Evolutionary conservation across 2,888 invertebrate genomes (phyloP), one percentile per base, ranked within the genome.

Genomic region (Lasioglossum malachurum): DNA sequence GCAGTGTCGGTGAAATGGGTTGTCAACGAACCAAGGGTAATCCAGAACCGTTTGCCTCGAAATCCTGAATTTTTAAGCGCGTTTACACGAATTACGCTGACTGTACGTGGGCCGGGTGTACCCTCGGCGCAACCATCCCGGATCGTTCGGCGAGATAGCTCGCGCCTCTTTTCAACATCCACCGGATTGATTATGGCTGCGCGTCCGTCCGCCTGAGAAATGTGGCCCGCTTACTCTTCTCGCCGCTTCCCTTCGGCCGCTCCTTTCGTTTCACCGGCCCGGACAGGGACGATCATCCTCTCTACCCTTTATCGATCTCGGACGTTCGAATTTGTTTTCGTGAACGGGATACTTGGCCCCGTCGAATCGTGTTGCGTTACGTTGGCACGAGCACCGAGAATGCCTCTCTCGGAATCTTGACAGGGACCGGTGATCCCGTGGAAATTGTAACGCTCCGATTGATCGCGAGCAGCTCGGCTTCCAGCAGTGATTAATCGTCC

Each of bases 121-220:
- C 86, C 91, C 88, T 84, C 82, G 84, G 80, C 79, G 82, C 78
- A 85, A 88, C 86, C 84, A 74, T 90, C 82, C 84, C 81, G 91
- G 91, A 91, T 90, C 91, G 86, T 75, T 76, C 87, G 89, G 84
- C 82, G 90, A 91, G 91, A 91, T 91, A 91, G 89, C 90, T 91
- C 91, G 91, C 90, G 89, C 91, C 90, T 91, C 91, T 91, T 91
- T 91, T 91, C 91, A 91, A 90, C 91, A 91, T 91, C 91, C 88
- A 87, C 83, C 88, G 91, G 91, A 91, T 91, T 90, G 91, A 91
- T 91, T 90, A 89, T 90, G 91, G 91, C 83, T 83, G 75, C 74
- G 75, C 84, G 89, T 82, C 87, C 80, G 86, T 76, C 82, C 78
- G 86, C 73, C 87, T 91, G 91, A 91, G 90, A 91, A 91, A 91